These are phyloP conservation scores for Enteromius unitaeniatus DNA, from an alignment of 2,797 vertebrate genomes.

Conservation along the genomic window DNA sequence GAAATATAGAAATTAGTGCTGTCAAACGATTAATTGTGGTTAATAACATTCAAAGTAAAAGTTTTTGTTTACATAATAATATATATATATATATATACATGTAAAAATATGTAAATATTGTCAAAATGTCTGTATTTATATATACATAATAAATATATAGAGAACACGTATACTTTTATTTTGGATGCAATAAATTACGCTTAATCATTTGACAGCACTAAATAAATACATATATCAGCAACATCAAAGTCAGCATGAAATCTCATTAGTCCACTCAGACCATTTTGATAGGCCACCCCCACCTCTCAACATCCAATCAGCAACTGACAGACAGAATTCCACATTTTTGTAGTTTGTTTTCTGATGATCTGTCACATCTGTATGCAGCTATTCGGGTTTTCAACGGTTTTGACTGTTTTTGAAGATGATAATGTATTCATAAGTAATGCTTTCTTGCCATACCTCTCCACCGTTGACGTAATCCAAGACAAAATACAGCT, in stretches of 20 bases:
- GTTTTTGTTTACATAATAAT: no score
- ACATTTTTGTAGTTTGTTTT: not conserved
- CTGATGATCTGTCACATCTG: not conserved
- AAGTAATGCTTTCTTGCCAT: not conserved
- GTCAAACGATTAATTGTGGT: no score
- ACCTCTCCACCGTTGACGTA: slow-evolving; percentile 99
- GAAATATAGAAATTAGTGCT: no score
- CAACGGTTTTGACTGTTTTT: not conserved
- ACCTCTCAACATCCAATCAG: not conserved
- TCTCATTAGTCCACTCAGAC: not conserved
- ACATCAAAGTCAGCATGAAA: not conserved
- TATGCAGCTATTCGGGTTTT: not conserved
- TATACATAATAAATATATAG: no score
- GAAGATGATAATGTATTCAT: not conserved
- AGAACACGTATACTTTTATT: no score
- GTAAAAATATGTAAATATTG: no score
- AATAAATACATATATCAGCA: not conserved
- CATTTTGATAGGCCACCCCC: not conserved
- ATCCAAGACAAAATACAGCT: slow-evolving; percentile 97
- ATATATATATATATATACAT: no score
- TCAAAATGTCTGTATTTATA: no score
- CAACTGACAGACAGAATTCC: not conserved
- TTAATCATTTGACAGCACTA: no score
- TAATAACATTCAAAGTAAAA: no score
- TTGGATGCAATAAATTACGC: no score